Evolutionary conservation across 2,113 vertebrate species (phyloP).

Genomic region (Notiomystis cincta): DNA sequence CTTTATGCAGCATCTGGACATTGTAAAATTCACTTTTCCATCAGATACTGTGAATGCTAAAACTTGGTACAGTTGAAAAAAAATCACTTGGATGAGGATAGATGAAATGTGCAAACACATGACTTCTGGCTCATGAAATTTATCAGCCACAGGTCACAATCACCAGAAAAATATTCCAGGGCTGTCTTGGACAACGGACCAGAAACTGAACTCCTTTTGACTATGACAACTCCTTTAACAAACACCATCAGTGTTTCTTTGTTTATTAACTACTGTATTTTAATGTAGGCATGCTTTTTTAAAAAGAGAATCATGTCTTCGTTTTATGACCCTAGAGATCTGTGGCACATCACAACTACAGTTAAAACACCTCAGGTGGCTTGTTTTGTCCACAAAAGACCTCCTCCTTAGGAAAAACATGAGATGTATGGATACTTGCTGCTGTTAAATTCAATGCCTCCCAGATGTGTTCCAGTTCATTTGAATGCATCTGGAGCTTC

Average conservation of each 20-base stretch:
- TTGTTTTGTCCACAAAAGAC: too few species aligned
- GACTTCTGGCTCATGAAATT: neutral
- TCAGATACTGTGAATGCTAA: neutral
- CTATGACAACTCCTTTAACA: neutral
- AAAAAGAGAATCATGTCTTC: neutral
- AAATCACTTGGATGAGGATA: neutral
- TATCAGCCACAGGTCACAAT: neutral
- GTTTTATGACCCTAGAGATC: too few species aligned
- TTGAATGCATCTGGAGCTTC: neutral
- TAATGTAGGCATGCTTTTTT: neutral
- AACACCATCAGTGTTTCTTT: neutral
- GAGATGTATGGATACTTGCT: neutral
- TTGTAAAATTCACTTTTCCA: neutral
- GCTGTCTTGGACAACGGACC: neutral
- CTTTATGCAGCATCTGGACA: neutral
- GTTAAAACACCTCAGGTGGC: too few species aligned
- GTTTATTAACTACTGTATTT: neutral
- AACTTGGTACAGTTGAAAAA: neutral
- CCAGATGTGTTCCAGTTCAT: neutral
- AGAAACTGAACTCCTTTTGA: neutral
- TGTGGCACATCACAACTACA: too few species aligned
- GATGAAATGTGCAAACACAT: neutral
- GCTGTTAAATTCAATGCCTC: neutral
- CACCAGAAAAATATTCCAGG: neutral
- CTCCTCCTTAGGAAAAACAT: too few species aligned